These are phyloP conservation scores for Dasypus novemcinctus DNA, from an alignment of 2,113 vertebrate genomes.

Conservation along the genomic window DNA sequence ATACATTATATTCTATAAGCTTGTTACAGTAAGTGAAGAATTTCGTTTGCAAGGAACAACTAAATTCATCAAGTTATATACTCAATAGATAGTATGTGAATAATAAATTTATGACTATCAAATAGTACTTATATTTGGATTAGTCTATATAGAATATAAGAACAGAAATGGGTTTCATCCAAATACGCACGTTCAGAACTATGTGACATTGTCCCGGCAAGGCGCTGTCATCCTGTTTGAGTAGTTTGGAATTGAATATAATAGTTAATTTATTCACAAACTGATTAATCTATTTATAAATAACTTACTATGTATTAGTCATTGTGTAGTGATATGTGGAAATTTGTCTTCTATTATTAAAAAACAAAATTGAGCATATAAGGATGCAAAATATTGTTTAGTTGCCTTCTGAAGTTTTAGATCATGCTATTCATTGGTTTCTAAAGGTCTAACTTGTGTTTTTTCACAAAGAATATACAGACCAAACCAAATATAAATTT, in stretches of 20 bases:
- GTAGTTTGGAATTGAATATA: neutral
- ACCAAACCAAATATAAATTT: neutral
- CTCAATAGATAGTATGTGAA: neutral
- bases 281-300: neutral
- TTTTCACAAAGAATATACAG: neutral
- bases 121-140: neutral
- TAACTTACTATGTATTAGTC: neutral
- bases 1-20: neutral
- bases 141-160: neutral
- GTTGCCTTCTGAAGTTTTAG: neutral
- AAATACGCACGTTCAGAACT: neutral
- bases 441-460: neutral
- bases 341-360: neutral
- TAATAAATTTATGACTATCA: neutral
- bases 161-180: neutral
- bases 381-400: neutral
- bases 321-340: neutral
- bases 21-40: neutral
- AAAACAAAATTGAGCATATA: neutral
- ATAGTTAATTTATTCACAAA: neutral
- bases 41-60: neutral
- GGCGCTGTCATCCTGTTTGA: neutral
- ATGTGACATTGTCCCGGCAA: neutral
- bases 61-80: neutral
- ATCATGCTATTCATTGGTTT: neutral